Base-by-base conservation (phyloP, 2,113 vertebrate genomes). In the Nerophis ophidion region DNA sequence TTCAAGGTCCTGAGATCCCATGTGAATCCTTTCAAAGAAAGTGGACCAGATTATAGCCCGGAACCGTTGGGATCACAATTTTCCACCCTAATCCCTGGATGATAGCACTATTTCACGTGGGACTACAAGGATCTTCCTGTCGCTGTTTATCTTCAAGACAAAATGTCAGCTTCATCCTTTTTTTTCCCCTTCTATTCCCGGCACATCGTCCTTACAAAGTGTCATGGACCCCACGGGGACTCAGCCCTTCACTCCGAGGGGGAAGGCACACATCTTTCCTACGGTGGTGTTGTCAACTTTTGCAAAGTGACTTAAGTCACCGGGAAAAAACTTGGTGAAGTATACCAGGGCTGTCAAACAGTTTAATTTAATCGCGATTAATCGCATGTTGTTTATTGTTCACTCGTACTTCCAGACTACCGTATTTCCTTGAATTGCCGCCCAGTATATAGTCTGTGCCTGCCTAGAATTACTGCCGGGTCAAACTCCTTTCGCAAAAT, bases 21-120 rank as follows among this genome's bases (percentile, higher is more conserved):
- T n/a, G 6, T n/a, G 38, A n/a, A 42, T 56, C 19, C n/a, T 38
- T 56, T 56, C 54, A 56, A 56, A 56, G 35, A 42, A 56, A 42
- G n/a, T 4, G 16, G 36, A 56, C 38, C 16, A 42, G 36, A 56
- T 56, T 56, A 42, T 19, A 56, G 54, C 54, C 54, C 8, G 38
- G 54, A 19, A 44, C 38, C 54, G 13, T 11, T 42, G 11, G 38
- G 54, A 42, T 56, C 11, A 19, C 54, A 42, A 42, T 40, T 17
- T 56, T 40, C 54, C 40, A 42, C 36, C 10, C 15, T 2, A 56
- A n/a, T 42, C 38, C 54, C 54, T 42, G n/a, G 17, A 56, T 36
- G 16, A 42, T 40, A 13, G 10, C 1, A 5, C 4, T 36, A 56
- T 56, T 56, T 56, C 10, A 42, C 17, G 8, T 42, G 54, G 36